Conservation (phyloP, 2,888 invertebrate genomes). For the Leptinotarsa tumamoca region DNA sequence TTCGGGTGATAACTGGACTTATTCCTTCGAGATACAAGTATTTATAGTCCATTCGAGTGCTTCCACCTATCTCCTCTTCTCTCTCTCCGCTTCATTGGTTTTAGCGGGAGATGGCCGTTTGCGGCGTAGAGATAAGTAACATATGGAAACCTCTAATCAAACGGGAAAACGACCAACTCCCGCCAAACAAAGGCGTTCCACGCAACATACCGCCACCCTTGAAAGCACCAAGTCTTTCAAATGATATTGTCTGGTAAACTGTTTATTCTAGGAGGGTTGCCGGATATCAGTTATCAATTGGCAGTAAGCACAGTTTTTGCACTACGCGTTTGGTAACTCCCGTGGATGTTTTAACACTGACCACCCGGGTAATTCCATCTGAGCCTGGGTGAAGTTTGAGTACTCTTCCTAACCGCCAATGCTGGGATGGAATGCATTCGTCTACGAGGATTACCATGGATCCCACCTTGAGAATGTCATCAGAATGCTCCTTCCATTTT, state of each 20-base stretch:
- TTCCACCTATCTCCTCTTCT: too few relatives aligned
- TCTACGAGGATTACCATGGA: constrained; percentile 35
- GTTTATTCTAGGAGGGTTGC: neutral
- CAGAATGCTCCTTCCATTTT: constrained; percentile 26
- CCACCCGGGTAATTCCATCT: constrained; percentile 35
- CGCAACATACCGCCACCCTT: constrained; percentile 22
- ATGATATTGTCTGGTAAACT: neutral
- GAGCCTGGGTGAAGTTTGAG: constrained; percentile 36
- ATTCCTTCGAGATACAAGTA: too few relatives aligned
- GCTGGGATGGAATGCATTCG: constrained; percentile 34
- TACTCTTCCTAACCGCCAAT: constrained; percentile 35
- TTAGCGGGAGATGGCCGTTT: too few relatives aligned
- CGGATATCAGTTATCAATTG: neutral
- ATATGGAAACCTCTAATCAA: too few relatives aligned
- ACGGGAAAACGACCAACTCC: too few relatives aligned
- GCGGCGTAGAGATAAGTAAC: too few relatives aligned
- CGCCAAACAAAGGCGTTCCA: too few relatives aligned
- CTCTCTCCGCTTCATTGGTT: too few relatives aligned
- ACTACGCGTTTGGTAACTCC: constrained; percentile 28
- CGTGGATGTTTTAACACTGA: constrained; percentile 26
- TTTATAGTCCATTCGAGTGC: too few relatives aligned
- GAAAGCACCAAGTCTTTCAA: constrained; percentile 16
- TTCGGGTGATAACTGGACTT: too few relatives aligned
- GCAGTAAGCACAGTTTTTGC: constrained; percentile 28
- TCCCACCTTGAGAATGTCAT: constrained; percentile 11